Base-by-base conservation (phyloP, 2,113 vertebrate genomes). In the Oreochromis spilurus region DNA sequence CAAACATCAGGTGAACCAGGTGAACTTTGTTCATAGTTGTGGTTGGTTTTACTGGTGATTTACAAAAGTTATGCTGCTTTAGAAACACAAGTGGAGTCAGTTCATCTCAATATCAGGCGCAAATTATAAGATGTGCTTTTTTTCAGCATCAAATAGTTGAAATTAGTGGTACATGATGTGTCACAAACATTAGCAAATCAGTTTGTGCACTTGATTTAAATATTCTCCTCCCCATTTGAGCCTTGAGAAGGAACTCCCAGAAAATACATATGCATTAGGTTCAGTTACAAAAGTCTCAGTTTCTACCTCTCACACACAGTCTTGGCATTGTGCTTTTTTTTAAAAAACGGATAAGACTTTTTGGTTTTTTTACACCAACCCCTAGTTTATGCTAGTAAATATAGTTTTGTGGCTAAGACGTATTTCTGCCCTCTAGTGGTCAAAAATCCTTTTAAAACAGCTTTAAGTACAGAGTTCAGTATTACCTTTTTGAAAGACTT, bases 391-490 rank as follows among this genome's bases (percentile, higher is more conserved):
- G 2, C 67, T 75, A 29, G 24, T 48, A 50, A 75, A 75, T 7
- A 17, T 0, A 1, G 14, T 26, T 72, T 29, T 29, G 40, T 48
- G 40, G 0, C 21, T 17, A 1, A 77, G 70, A 17, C 16, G 50
- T 31, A 31, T 77, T 77, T 77, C 26, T 50, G 9, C 43, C 43
- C 16, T 31, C 10, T 13, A 77, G 45, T 31, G 0, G 72, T 50
- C 26, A 77, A n/a, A 77, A 31, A 7, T 75, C 43, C 5, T 4
- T 75, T 50, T 75, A 50, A 75, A 17, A 29, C 16, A 19, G 14
- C 6, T 48, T 48, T 75, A 12, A 75, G 43, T 50, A 31, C 6
- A 0, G 24, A 11, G 24, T 50, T 48, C 17, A 75, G 21, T 72
- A 75, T 75, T 48, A 11, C 14, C 0, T 75, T 29, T 75, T 29